Percentiles rank a stretch among this genome's conserved stretches.
Conservation (phyloP, 2,888 invertebrate species). For the Drosophila colorata region DNA sequence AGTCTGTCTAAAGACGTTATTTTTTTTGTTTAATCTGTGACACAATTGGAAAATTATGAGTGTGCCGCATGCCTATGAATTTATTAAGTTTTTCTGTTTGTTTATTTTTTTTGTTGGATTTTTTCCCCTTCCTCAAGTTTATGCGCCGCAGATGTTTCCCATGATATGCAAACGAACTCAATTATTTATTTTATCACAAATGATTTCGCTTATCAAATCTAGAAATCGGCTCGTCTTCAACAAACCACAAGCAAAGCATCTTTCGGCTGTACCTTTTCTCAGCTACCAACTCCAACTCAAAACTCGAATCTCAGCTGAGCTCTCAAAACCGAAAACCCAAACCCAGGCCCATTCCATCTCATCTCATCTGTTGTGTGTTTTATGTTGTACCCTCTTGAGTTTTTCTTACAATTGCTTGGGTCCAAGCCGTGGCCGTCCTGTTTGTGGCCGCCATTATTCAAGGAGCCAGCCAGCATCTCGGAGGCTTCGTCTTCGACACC, state of each 20-base stretch:
- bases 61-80: slow-evolving; percentile 58
- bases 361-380: slow-evolving; percentile 69
- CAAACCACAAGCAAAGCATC: slow-evolving; percentile 46
- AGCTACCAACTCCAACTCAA: slow-evolving; percentile 58
- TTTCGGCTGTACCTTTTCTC: slow-evolving; percentile 51
- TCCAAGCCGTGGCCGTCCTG: slow-evolving; percentile 57
- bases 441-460: slow-evolving; percentile 76
- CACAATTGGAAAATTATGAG: slow-evolving; percentile 70
- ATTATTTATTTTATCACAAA: slow-evolving; percentile 83
- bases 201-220: slow-evolving; percentile 81
- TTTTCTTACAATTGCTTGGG: slow-evolving; percentile 78
- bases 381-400: slow-evolving; percentile 74
- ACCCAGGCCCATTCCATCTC: slow-evolving; percentile 39
- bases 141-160: slow-evolving; percentile 72
- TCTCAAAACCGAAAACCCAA: slow-evolving; percentile 2
- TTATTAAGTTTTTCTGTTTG: slow-evolving; percentile 57
- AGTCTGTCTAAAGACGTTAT: slow-evolving; percentile 72
- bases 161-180: slow-evolving; percentile 84
- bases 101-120: slow-evolving; percentile 10
- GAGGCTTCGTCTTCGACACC: slow-evolving; percentile 11
- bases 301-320: slow-evolving; percentile 24
- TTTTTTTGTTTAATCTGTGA: slow-evolving; percentile 69
- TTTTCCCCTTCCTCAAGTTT: slow-evolving; percentile 33
- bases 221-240: slow-evolving; percentile 74
- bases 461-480: slow-evolving; percentile 56